Evolutionary conservation across 37 sponge, comb jelly and placozoan genomes (phyloP).

Genomic region (Cliona cf. orientalis): DNA sequence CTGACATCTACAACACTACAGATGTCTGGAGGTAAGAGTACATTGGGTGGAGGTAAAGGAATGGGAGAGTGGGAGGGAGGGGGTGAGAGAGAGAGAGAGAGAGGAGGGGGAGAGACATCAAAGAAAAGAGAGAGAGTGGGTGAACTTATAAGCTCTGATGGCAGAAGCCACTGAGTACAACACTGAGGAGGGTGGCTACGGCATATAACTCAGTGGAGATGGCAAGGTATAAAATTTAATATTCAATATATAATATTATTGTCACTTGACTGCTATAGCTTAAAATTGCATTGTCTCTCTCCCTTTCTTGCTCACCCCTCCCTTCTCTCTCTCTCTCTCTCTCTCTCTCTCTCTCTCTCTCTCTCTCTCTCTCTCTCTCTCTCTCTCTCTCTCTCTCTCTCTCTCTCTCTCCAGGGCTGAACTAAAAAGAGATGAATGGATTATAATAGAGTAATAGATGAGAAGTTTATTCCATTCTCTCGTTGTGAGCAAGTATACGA

Average conservation of each 20-base stretch:
- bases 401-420: neutral
- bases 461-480: neutral
- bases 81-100: neutral
- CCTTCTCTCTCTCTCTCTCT: too few relatives aligned
- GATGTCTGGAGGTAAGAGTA: constrained; percentile 36
- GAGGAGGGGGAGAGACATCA: neutral
- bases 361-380: neutral
- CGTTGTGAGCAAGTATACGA: neutral
- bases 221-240: constrained; percentile 9
- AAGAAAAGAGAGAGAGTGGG: neutral
- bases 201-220: neutral
- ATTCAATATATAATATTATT: neutral
- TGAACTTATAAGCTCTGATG: neutral
- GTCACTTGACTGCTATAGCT: too few relatives aligned
- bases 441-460: neutral
- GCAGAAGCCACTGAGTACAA: neutral
- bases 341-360: too few relatives aligned
- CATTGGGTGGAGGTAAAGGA: neutral
- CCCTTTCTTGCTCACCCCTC: too few relatives aligned
- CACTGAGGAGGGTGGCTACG: neutral
- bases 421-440: constrained; percentile 7
- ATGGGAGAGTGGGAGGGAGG: neutral
- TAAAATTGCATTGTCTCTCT: too few relatives aligned
- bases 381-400: neutral
- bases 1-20: constrained; percentile 54